Evolutionary conservation across 1,140 invertebrate genomes (phyloP).

Genomic region (Drosophila ironensis): DNA sequence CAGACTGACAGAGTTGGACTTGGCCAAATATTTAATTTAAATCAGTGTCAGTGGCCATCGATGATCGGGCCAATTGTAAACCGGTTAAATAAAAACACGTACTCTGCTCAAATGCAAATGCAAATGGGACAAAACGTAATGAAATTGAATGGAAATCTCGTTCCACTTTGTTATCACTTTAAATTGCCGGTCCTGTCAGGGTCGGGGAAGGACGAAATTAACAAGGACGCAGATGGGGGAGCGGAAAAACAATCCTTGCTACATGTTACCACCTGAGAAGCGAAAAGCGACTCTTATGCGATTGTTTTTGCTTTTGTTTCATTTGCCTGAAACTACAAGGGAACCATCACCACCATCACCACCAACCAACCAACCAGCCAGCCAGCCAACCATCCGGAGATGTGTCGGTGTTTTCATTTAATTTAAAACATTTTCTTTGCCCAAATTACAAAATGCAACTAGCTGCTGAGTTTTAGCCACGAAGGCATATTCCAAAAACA

Average conservation of each 20-base stretch:
- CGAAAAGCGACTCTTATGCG: constrained; percentile 16
- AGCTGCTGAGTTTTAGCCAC: neutral
- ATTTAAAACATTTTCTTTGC: constrained; percentile 78
- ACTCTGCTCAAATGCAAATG: neutral
- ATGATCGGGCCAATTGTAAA: constrained; percentile 39
- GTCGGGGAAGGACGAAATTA: constrained; percentile 1
- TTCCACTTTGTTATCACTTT: constrained; percentile 13
- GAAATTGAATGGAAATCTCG: constrained; percentile 27
- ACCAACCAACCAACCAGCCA: too few relatives aligned
- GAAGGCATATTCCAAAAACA: too few relatives aligned
- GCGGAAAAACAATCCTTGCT: constrained; percentile 17
- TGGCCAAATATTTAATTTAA: constrained; percentile 75
- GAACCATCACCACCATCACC: too few relatives aligned
- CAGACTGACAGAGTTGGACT: constrained; percentile 45
- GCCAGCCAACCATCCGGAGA: too few relatives aligned
- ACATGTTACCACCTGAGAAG: constrained; percentile 38
- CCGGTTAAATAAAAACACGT: constrained; percentile 37
- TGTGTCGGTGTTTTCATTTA: constrained; percentile 69
- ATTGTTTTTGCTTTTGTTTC: constrained; percentile 65
- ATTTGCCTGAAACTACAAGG: constrained; percentile 72
- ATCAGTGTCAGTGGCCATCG: constrained; percentile 68
- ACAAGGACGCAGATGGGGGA: constrained; percentile 5
- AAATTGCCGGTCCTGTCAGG: too few relatives aligned
- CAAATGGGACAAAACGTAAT: neutral
- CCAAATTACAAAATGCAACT: constrained; percentile 64